Conservation (phyloP, 2,888 invertebrate species). For the Aleiodes testaceus region DNA sequence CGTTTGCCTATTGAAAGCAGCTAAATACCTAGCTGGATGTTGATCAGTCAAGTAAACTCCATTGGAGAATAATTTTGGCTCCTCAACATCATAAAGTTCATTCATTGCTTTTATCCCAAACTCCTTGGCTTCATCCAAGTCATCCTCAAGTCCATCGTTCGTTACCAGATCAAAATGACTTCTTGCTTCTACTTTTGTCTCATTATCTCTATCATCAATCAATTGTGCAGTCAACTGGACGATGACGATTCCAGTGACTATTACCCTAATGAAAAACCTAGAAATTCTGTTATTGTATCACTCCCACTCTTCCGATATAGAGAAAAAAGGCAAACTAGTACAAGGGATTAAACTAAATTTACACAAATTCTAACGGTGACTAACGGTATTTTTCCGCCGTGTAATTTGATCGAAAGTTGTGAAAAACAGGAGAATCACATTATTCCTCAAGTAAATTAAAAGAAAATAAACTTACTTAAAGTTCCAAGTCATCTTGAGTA, state of each 20-base stretch:
- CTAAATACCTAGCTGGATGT: constrained; percentile 81
- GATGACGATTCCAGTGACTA: constrained; percentile 9
- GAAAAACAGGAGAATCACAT: constrained; percentile 16
- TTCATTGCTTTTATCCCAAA: constrained; percentile 81
- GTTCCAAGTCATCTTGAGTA: constrained; percentile 1
- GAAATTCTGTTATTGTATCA: not conserved
- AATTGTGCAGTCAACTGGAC: constrained; percentile 23
- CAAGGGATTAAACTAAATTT: constrained; percentile 3
- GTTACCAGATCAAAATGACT: not conserved
- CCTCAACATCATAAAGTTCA: constrained; percentile 77
- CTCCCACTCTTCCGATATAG: not conserved
- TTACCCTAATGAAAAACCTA: constrained; percentile 21
- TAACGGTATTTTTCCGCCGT: constrained; percentile 14
- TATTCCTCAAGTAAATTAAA: not conserved
- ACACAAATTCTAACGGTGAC: constrained; percentile 25
- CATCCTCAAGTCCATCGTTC: constrained; percentile 58
- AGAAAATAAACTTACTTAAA: constrained; percentile 20
- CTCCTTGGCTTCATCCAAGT: constrained; percentile 80
- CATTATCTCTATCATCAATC: not conserved
- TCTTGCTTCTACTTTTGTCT: not conserved
- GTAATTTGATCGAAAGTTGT: constrained; percentile 9
- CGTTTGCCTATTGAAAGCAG: constrained; percentile 82
- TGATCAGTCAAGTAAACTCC: constrained; percentile 77
- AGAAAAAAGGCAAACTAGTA: constrained; percentile 1
- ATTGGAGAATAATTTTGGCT: constrained; percentile 75